Percentiles rank a stretch among this genome's conserved stretches.
Evolutionary conservation across 2,797 vertebrate genomes (phyloP).

Genomic region (Dryobates pubescens): DNA sequence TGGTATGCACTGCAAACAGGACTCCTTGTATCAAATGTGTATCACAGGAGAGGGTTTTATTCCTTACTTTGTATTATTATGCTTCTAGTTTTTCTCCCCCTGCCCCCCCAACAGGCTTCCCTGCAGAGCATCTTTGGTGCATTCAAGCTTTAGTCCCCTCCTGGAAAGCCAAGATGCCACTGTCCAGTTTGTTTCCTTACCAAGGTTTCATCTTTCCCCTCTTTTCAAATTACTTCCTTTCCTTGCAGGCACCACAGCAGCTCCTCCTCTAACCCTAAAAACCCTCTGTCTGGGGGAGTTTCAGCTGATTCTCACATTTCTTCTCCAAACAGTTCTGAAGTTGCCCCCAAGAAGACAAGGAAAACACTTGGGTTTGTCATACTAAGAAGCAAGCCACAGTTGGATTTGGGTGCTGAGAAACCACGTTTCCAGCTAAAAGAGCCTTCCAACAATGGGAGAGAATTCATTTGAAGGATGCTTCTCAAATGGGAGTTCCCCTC

Average conservation of each 20-base stretch:
- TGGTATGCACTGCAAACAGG: accelerated
- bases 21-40: accelerated
- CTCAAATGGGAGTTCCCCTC: neutral
- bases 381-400: neutral
- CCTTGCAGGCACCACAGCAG: neutral
- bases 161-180: neutral
- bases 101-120: neutral
- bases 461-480: neutral
- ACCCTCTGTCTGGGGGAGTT: neutral
- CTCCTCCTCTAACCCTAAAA: neutral
- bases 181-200: accelerated
- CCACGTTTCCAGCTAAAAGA: neutral
- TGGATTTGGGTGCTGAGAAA: neutral
- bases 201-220: neutral
- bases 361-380: neutral
- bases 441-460: neutral
- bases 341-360: neutral
- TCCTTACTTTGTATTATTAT: neutral
- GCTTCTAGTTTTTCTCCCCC: neutral
- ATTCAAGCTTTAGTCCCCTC: neutral
- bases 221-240: neutral
- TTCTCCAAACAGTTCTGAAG: neutral
- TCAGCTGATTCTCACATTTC: neutral
- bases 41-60: neutral
- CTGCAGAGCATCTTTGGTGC: neutral